Conservation (phyloP, 2,113 vertebrate genomes). For the Dunckerocampus dactyliophorus region DNA sequence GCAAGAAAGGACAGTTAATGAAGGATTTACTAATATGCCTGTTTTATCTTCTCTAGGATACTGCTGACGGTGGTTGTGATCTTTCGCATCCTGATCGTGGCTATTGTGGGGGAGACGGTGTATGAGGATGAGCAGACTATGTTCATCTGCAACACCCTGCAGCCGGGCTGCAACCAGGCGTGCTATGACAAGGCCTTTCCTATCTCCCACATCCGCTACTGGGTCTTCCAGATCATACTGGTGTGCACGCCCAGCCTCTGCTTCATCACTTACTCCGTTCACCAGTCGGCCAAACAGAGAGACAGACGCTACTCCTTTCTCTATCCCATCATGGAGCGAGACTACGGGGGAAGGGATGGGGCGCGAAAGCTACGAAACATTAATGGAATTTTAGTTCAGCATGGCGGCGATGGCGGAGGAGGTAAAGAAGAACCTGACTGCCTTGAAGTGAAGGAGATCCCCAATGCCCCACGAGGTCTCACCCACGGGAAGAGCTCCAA, state of each 20-base stretch:
- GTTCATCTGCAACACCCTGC: constrained; percentile 88
- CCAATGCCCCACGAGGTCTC: constrained; percentile 62
- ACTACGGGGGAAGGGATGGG: constrained; percentile 65
- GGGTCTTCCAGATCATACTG: constrained; percentile 91
- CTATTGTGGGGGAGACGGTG: constrained; percentile 86
- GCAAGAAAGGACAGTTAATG: neutral
- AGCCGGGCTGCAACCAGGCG: constrained; percentile 87
- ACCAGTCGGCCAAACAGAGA: constrained; percentile 84
- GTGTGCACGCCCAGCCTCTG: constrained; percentile 89
- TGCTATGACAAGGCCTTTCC: constrained; percentile 89
- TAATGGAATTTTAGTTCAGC: constrained; percentile 75
- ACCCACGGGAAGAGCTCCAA: constrained; percentile 74
- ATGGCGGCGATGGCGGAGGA: constrained; percentile 44
- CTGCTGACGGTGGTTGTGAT: constrained; percentile 89
- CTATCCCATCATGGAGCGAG: constrained; percentile 76
- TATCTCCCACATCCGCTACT: constrained; percentile 90
- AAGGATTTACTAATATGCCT: constrained; percentile 9
- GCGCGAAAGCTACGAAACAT: constrained; percentile 67
- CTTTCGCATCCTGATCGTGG: constrained; percentile 88
- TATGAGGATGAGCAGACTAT: constrained; percentile 90
- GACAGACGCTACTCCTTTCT: constrained; percentile 81
- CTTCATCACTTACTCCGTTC: constrained; percentile 89
- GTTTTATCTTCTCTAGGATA: constrained; percentile 71
- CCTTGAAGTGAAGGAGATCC: constrained; percentile 78
- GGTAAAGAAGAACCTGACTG: constrained; percentile 76